phyloP scores from a whole-genome alignment of 2,797 vertebrate species.

The Sciurus carolinensis region DNA sequence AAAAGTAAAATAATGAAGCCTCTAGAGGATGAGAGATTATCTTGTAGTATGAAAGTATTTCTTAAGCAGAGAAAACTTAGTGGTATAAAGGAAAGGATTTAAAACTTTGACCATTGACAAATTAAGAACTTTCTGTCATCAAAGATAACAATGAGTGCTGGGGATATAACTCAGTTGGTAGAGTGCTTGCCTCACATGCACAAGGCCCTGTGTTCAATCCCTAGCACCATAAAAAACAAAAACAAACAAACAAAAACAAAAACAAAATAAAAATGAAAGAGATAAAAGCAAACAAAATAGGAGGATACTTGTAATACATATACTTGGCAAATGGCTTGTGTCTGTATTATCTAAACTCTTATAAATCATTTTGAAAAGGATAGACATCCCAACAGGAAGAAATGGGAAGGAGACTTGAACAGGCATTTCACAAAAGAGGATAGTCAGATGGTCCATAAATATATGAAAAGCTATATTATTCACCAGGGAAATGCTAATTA shows the following conservation, averaged over 20 bases:
- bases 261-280: background rate
- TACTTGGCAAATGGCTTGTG: background rate
- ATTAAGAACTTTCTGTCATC: background rate
- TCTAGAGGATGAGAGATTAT: slow-evolving; percentile 6
- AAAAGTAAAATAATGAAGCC: slow-evolving; percentile 67
- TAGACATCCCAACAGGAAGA: background rate
- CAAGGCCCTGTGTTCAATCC: no score
- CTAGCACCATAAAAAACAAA: no score
- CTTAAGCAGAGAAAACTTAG: slow-evolving; percentile 34
- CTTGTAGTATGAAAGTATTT: slow-evolving; percentile 24
- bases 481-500: background rate
- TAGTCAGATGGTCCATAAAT: slow-evolving; percentile 35
- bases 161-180: no score
- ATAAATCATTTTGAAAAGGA: slow-evolving; percentile 30
- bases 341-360: background rate
- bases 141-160: background rate
- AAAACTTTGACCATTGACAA: background rate
- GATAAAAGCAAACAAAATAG: slow-evolving; percentile 23
- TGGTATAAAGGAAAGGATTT: slow-evolving; percentile 23
- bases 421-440: slow-evolving; percentile 38
- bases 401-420: background rate
- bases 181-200: no score
- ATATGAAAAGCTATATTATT: slow-evolving; percentile 36
- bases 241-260: no score
- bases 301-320: background rate